Evolutionary conservation across 2,113 vertebrate species (phyloP), one percentile per base, ranked within the genome.

Genomic region (Pseudois nayaur): DNA sequence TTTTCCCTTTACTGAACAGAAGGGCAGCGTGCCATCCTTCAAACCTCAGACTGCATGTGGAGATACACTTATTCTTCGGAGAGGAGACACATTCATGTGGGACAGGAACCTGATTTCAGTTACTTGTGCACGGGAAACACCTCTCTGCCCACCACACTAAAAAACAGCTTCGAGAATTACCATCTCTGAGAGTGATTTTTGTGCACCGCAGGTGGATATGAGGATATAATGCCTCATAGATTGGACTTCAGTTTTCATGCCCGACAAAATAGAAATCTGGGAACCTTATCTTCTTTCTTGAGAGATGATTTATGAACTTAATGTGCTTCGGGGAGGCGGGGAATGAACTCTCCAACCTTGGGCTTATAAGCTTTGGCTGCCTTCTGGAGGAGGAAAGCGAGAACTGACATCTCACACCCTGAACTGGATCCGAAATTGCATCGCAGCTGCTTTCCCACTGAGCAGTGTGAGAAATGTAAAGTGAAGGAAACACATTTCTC

Each of bases 241-340:
- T 2, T 93, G 96, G 83, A 55, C 96, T 97, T 97, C 25, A 5
- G 86, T 91, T 89, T 95, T 83, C 92, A 59, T n/a, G 55, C 81
- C 79, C 31, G 55, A 91, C 45, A 57, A 96, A 95, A 79, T 5
- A 97, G 89, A 93, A 89, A 95, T 62, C 79, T 27, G 36, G 84
- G 64, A 67, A 89, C 40, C 64, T 92, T 92, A 48, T 90, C 74
- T 94, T 94, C 78, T 87, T 97, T 96, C 86, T 57, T 29, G 78
- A 87, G 89, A 87, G 91, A 50, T 92, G 89, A 96, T 94, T 96
- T 97, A 95, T 88, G 92, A 40, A 87, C 60, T 94, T 83, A 76
- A 79, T 82, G 79, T 54, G 64, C 27, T 81, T 64, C 21, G 15
- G 6, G 4, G 15, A 10, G 57, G 57, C 0, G 4, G 54, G 15